Evolutionary conservation across 2,888 invertebrate species (phyloP), one percentile per base, ranked within the genome.

Genomic region (Clepsis dumicolana): DNA sequence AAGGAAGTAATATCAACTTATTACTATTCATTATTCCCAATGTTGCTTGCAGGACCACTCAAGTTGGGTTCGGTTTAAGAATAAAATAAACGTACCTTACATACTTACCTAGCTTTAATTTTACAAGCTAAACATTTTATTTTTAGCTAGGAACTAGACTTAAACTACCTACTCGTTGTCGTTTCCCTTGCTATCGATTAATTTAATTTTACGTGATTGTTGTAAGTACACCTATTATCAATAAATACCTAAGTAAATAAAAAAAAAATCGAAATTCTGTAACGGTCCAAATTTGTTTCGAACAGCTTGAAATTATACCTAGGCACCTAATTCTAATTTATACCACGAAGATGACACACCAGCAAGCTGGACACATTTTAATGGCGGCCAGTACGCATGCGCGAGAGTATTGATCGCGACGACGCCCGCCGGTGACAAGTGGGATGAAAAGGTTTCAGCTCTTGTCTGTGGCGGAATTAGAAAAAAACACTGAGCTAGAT

Each of bases 321-420:
- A n/a, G 41, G 16, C n/a, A 7, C 44, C 18, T 18, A 18, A 18
- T 44, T 44, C 8, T 16, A 44, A 44, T 44, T 44, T 44, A 21
- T 21, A 48, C 10, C 21, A 21, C 16, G 7, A 18, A 12, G 18
- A 21, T 48, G 48, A 48, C 48, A 48, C 12, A 44, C 14, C 21
- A 12, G 21, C 21, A 48, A 56, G 18, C 2, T 56, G 59, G 59
- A 59, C 59, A 59, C 38, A 21, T 35, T 57, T 59, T 59, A 73
- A 75, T 74, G 70, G 77, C 71, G 78, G 67, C 73, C 81, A 24
- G 14, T 12, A 25, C 82, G 84, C 80, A 83, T 88, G 88, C 88
- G 88, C 88, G 87, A 77, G 87, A 87, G 80, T 88, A 88, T 88
- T 88, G 88, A 88, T 88, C 87, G 81, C 78, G 86, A 81, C 80